Percentiles rank a stretch among this genome's conserved stretches.
These are phyloP conservation scores for Ammodytes marinus DNA, from an alignment of 2,113 vertebrate species.

Conservation along the genomic window DNA sequence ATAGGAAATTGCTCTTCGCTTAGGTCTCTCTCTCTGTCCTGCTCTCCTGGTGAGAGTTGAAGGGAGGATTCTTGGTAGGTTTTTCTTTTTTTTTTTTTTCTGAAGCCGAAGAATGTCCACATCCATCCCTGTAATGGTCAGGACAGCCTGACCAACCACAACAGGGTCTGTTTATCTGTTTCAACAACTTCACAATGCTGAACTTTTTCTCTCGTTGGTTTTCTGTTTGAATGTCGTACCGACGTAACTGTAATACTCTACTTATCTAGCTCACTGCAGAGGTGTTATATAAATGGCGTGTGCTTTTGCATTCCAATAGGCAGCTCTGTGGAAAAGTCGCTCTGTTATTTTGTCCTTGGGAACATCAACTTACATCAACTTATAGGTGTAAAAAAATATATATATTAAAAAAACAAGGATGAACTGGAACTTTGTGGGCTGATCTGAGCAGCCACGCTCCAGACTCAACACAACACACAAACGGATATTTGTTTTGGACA, in stretches of 20 bases:
- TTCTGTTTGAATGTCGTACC: slow-evolving; percentile 74
- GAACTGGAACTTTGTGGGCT: slow-evolving; percentile 22
- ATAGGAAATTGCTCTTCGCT: slow-evolving; percentile 19
- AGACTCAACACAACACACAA: not conserved
- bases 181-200: slow-evolving; percentile 63
- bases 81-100: slow-evolving; percentile 25
- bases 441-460: slow-evolving; percentile 4
- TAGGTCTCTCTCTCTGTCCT: slow-evolving; percentile 41
- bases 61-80: slow-evolving; percentile 31
- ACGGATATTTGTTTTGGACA: not conserved
- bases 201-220: slow-evolving; percentile 57
- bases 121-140: slow-evolving; percentile 14
- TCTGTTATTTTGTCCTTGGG: slow-evolving; percentile 51
- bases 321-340: slow-evolving; percentile 64
- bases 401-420: not conserved
- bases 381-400: not conserved
- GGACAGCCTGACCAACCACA: slow-evolving; percentile 14
- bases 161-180: slow-evolving; percentile 48
- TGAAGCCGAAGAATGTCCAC: slow-evolving; percentile 78
- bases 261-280: slow-evolving; percentile 72
- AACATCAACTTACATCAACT: slow-evolving; percentile 38
- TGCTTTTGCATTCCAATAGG: slow-evolving; percentile 70
- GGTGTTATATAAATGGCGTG: slow-evolving; percentile 68
- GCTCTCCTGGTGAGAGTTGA: slow-evolving; percentile 70
- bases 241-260: slow-evolving; percentile 71